phyloP scores from a whole-genome alignment of 2,113 vertebrate genomes.

The Nothobranchius furzeri region DNA sequence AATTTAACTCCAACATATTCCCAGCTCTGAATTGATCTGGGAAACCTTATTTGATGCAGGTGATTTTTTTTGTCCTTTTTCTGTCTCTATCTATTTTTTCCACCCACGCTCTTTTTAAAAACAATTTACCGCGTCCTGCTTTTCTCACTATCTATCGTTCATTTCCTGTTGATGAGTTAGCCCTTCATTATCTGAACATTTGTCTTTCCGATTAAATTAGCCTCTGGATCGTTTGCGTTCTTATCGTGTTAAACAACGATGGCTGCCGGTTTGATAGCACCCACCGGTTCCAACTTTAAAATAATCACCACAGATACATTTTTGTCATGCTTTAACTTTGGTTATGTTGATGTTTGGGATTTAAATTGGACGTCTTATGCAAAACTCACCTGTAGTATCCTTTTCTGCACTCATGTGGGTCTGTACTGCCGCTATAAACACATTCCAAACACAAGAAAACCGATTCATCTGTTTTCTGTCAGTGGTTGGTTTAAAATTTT shows the following conservation, averaged over 20 bases:
- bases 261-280: constrained; percentile 42
- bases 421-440: no score
- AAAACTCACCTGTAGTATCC: no score
- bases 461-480: no score
- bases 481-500: no score
- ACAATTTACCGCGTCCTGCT: constrained; percentile 14
- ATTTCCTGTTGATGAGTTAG: constrained; percentile 48
- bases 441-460: no score
- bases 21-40: constrained; percentile 6
- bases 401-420: no score
- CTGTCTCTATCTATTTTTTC: background rate
- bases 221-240: constrained; percentile 18
- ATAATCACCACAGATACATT: background rate
- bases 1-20: constrained; percentile 3
- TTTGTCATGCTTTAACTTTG: constrained; percentile 4
- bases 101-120: background rate
- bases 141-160: constrained; percentile 33
- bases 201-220: constrained; percentile 60
- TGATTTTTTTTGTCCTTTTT: background rate
- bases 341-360: background rate
- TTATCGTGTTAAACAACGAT: constrained; percentile 49
- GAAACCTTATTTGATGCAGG: background rate
- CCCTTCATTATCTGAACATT: constrained; percentile 49
- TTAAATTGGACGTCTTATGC: background rate
- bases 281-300: constrained; percentile 30